These are phyloP conservation scores for Prunella fulvescens DNA, from an alignment of 2,113 vertebrate species.

Conservation along the genomic window DNA sequence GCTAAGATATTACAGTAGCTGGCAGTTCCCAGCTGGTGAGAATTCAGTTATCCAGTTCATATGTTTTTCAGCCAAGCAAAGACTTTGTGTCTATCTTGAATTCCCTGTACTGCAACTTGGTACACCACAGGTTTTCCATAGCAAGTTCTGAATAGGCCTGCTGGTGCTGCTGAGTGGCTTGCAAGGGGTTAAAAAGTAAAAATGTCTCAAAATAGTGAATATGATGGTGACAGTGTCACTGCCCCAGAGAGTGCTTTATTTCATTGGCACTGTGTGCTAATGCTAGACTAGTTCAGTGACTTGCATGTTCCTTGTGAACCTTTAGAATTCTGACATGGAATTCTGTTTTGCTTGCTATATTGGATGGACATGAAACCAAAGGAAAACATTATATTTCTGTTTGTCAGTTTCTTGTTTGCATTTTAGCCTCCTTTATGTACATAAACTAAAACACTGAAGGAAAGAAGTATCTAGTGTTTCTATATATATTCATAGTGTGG, in stretches of 20 bases:
- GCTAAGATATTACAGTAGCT: neutral
- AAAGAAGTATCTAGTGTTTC: neutral
- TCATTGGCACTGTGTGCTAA: neutral
- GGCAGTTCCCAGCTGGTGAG: neutral
- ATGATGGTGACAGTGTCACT: neutral
- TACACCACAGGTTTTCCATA: neutral
- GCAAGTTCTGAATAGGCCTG: neutral
- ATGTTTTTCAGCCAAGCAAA: neutral
- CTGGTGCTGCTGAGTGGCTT: neutral
- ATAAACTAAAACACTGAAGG: neutral
- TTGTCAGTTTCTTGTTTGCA: neutral
- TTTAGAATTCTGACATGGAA: neutral
- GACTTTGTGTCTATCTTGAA: neutral
- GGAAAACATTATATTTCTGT: neutral
- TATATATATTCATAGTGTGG: neutral
- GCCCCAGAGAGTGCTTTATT: neutral
- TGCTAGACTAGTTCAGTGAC: neutral
- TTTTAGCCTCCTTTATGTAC: neutral
- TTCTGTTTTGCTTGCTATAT: neutral
- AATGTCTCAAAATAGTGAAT: neutral
- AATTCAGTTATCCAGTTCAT: neutral
- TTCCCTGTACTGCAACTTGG: neutral
- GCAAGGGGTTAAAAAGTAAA: neutral
- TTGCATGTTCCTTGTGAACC: neutral
- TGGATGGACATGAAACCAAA: neutral